Percentiles rank a stretch among this genome's conserved stretches.
Conservation (phyloP, 2,888 invertebrate genomes). For the Diabrotica balteata region DNA sequence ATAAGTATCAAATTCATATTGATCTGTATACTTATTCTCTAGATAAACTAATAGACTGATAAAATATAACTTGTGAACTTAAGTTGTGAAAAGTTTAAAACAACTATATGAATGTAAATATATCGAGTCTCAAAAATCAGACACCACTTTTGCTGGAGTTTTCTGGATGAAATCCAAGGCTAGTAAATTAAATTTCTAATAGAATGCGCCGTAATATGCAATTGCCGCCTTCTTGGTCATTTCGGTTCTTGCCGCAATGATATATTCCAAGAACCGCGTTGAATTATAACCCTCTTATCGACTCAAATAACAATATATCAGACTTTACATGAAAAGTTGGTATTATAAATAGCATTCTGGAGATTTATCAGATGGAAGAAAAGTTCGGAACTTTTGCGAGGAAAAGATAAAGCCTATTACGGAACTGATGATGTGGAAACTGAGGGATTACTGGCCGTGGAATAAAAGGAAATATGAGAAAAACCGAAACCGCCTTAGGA, state of each 20-base stretch:
- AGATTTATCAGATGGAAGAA: slow-evolving; percentile 30
- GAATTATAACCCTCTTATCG: slow-evolving; percentile 28
- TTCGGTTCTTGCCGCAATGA: slow-evolving; percentile 2
- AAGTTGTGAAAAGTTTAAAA: no score
- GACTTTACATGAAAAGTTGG: slow-evolving; percentile 29
- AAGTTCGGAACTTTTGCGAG: slow-evolving; percentile 39
- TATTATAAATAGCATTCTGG: slow-evolving; percentile 19
- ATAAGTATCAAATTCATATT: no score
- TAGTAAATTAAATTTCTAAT: no score
- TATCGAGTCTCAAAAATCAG: no score
- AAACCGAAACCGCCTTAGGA: slow-evolving; percentile 2
- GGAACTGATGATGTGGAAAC: slow-evolving; percentile 37
- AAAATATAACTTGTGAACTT: no score
- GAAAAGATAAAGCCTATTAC: slow-evolving; percentile 39
- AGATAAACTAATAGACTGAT: no score
- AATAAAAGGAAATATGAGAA: slow-evolving; percentile 18
- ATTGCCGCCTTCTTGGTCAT: neutral
- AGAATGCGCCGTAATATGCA: slow-evolving; percentile 1
- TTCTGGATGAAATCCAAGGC: no score
- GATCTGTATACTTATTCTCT: no score
- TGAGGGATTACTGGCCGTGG: slow-evolving; percentile 8
- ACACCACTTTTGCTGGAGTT: no score
- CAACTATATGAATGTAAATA: no score
- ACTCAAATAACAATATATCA: slow-evolving; percentile 32
- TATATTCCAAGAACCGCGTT: slow-evolving; percentile 11